phyloP scores from a whole-genome alignment of 1,140 invertebrate species.

The Brachionus angularis region DNA sequence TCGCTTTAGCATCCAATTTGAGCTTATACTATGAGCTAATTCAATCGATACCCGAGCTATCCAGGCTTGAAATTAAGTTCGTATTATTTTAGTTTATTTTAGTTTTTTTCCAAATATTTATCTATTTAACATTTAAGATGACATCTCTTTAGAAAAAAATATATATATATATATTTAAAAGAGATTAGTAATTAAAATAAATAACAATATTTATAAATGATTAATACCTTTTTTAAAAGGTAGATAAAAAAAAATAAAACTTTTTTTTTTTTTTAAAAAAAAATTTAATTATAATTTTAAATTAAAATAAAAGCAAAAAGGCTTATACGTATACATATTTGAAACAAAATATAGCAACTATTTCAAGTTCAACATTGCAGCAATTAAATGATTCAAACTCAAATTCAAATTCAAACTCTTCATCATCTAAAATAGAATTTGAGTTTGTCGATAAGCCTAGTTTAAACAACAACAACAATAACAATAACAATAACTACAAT shows the following conservation, averaged over 20 bases:
- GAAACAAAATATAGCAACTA: slow-evolving; percentile 37
- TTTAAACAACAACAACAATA: neutral
- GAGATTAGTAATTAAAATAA: too few relatives aligned
- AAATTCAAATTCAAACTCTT: neutral
- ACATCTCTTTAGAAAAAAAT: too few relatives aligned
- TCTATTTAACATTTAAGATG: too few relatives aligned
- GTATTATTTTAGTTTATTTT: neutral
- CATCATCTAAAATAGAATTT: slow-evolving; percentile 16
- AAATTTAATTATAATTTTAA: too few relatives aligned
- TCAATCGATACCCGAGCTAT: slow-evolving; percentile 23
- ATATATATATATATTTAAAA: too few relatives aligned
- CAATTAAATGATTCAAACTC: slow-evolving; percentile 19
- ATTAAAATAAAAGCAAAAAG: slow-evolving; percentile 40
- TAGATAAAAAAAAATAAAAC: neutral
- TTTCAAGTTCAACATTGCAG: slow-evolving; percentile 18
- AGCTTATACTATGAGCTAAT: slow-evolving; percentile 18
- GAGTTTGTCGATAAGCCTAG: neutral
- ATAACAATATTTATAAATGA: too few relatives aligned
- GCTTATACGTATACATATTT: neutral
- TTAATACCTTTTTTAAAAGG: too few relatives aligned
- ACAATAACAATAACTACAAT: too few relatives aligned
- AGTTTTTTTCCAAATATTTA: too few relatives aligned
- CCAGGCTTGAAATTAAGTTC: slow-evolving; percentile 28
- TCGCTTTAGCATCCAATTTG: neutral
- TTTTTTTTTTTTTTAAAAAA: slow-evolving; percentile 22